Base-by-base conservation (phyloP, 2,797 vertebrate genomes). In the Alexandromys oeconomus region DNA sequence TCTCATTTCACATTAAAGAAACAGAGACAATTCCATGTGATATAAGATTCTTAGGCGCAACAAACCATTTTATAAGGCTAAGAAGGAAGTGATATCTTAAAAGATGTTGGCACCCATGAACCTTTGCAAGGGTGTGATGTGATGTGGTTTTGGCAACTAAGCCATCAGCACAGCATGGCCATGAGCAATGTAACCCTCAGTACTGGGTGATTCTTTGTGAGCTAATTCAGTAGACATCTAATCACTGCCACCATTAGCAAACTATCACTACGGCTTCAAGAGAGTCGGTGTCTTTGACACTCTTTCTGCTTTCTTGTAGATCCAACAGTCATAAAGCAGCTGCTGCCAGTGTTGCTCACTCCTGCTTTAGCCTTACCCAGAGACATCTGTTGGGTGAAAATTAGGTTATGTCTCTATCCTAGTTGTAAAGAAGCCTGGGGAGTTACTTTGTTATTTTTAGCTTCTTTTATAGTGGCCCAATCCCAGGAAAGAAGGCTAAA, bases 401-500 rank as follows among this genome's bases (percentile, higher is more conserved):
- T 23, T 87, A 84, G 11, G 15, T 80, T 19, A 43, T 74, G 29
- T 17, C 17, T 84, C 73, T 84, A 59, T 84, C 48, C n/a, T 65
- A 63, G 25, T 69, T 85, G 27, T 95, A 85, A 87, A 76, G 80
- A 19, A 48, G 43, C 25, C 43, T 79, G 5, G 25, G n/a, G 92
- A 93, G 59, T 82, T 85, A 80, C 59, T 57, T 93, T 92, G 46
- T 37, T 61, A 73, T 73, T 11, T 48, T 96, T n/a, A 93, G 9
- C 43, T 94, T 94, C 76, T 82, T 95, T 88, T 77, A 51, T 8
- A 89, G 40, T 80, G 51, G 29, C 13, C 65, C 25, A 40, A 82
- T 95, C 90, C 54, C 65, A 76, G 29, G 34, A 91, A 95, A n/a
- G 82, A 94, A 97, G 76, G 27, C 40, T 89, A 92, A 92, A 46